These are phyloP conservation scores for Asteroscopus sphinx DNA, from an alignment of 2,888 invertebrate genomes.

Conservation along the genomic window DNA sequence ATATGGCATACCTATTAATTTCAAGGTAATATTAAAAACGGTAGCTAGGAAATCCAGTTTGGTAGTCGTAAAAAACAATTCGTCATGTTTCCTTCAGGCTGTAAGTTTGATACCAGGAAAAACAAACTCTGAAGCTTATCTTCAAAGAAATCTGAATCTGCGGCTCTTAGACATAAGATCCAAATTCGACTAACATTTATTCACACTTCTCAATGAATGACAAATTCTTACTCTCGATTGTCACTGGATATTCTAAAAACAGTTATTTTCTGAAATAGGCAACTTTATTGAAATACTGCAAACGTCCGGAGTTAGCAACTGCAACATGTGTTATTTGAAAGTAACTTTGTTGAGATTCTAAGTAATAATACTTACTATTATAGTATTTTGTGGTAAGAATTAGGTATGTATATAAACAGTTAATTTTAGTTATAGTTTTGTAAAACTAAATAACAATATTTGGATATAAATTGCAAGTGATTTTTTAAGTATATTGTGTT, in stretches of 20 bases:
- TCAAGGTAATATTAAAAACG: no score
- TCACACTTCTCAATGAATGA: slow-evolving; percentile 24
- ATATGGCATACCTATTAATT: no score
- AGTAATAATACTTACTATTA: not conserved
- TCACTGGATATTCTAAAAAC: slow-evolving; percentile 33
- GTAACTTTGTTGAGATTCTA: slow-evolving; percentile 43
- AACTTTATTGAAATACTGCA: not conserved
- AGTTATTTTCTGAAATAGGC: not conserved
- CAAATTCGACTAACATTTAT: not conserved
- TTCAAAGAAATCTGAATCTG: no score
- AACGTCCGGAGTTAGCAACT: not conserved
- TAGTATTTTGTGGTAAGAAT: not conserved
- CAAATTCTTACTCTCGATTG: slow-evolving; percentile 42
- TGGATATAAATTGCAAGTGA: not conserved
- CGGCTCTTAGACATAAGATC: not conserved
- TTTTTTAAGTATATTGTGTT: no score
- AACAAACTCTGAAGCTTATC: no score
- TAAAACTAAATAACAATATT: not conserved
- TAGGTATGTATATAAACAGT: no score
- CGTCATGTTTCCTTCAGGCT: no score
- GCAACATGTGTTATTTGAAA: not conserved
- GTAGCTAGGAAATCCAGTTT: no score
- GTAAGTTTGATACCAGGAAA: no score
- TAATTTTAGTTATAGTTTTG: not conserved
- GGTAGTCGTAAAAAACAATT: no score